Conservation (phyloP, 2,888 invertebrate species). For the Dinocampus coccinellae region DNA sequence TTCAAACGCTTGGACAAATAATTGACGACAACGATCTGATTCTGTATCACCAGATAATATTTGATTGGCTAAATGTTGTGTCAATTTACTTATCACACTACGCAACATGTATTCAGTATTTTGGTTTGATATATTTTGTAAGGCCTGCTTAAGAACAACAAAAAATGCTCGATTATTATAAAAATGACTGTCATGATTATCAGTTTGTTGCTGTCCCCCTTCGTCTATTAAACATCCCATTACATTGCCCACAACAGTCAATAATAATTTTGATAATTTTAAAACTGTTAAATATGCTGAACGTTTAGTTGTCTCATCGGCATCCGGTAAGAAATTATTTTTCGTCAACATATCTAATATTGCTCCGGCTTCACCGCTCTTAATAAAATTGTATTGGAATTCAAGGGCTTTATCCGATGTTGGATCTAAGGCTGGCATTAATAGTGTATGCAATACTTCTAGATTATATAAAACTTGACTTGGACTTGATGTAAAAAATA, state of each 20-base stretch:
- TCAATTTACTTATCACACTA: constrained; percentile 85
- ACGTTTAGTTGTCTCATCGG: constrained; percentile 83
- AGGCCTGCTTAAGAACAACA: constrained; percentile 81
- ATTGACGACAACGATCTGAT: constrained; percentile 70
- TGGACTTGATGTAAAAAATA: constrained; percentile 80
- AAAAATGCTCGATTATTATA: constrained; percentile 68
- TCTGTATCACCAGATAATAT: constrained; percentile 70
- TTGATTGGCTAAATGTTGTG: constrained; percentile 85
- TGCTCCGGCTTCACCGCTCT: constrained; percentile 76
- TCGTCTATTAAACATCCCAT: constrained; percentile 76
- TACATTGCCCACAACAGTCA: constrained; percentile 88
- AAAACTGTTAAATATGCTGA: constrained; percentile 90
- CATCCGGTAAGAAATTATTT: constrained; percentile 84
- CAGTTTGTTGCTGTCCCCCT: constrained; percentile 70
- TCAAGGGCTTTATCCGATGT: constrained; percentile 80
- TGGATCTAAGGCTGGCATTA: constrained; percentile 91
- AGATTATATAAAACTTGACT: constrained; percentile 83
- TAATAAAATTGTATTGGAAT: constrained; percentile 79
- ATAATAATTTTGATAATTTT: constrained; percentile 88
- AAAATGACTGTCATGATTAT: constrained; percentile 66
- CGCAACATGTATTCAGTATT: constrained; percentile 87
- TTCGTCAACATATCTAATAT: constrained; percentile 86
- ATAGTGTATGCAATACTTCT: constrained; percentile 87
- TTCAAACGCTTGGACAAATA: constrained; percentile 74
- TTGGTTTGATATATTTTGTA: constrained; percentile 86